Conservation (phyloP, 2,113 vertebrate species). For the Sebastes fasciatus region DNA sequence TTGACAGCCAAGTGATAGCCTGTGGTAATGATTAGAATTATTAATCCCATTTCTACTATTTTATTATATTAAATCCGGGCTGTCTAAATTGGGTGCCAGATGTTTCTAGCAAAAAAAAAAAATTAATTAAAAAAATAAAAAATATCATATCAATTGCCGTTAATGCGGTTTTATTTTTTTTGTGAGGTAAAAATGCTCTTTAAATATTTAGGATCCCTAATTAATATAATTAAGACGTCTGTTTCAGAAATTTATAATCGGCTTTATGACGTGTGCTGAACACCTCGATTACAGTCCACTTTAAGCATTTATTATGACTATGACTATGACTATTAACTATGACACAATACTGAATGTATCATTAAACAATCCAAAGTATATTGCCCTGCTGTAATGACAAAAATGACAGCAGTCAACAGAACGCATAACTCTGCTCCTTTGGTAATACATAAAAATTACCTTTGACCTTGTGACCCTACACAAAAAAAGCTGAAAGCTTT, state of each 20-base stretch:
- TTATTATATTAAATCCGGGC: background rate
- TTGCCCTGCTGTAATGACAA: background rate
- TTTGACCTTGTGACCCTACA: background rate
- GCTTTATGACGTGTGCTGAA: background rate
- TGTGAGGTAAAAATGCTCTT: no score
- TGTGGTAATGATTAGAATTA: background rate
- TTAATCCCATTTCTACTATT: background rate
- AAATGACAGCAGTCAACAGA: background rate
- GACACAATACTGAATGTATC: no score
- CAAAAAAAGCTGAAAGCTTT: background rate
- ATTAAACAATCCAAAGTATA: background rate
- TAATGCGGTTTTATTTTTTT: no score
- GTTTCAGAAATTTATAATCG: background rate
- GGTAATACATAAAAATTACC: background rate
- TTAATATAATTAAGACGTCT: background rate
- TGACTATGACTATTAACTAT: no score
- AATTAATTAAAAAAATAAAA: no score
- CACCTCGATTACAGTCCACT: background rate
- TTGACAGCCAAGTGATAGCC: background rate
- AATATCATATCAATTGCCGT: no score
- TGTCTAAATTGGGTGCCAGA: no score
- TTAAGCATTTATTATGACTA: background rate
- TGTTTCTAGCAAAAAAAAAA: no score
- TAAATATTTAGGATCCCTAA: no score
- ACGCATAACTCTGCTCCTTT: background rate